phyloP scores from a whole-genome alignment of 2,113 vertebrate genomes.

The Mustelus asterias region DNA sequence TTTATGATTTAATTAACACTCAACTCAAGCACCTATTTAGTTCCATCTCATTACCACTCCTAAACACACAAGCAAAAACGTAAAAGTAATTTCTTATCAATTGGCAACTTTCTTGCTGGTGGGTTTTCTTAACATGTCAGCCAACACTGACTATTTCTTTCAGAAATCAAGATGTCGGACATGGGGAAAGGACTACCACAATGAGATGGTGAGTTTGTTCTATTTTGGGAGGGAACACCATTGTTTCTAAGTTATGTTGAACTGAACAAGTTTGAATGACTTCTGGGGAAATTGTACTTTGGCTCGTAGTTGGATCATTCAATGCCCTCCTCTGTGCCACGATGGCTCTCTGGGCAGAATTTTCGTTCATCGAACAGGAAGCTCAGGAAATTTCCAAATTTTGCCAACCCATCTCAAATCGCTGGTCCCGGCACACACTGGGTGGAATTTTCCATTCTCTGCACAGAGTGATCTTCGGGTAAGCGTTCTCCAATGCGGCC shows the following conservation, averaged over 20 bases:
- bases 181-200: not conserved
- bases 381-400: not conserved
- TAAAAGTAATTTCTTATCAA: not conserved
- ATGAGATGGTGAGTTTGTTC: not conserved
- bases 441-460: not conserved
- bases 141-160: not conserved
- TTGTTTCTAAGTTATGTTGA: not conserved
- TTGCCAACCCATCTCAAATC: too few relatives aligned
- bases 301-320: not conserved
- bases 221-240: not conserved
- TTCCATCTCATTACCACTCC: not conserved
- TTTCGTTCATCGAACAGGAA: not conserved
- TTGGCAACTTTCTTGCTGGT: not conserved
- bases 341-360: not conserved
- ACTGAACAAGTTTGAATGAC: not conserved
- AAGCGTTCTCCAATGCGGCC: too few relatives aligned
- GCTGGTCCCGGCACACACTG: not conserved
- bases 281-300: not conserved
- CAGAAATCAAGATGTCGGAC: not conserved
- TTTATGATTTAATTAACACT: conserved; percentile 15
- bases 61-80: not conserved
- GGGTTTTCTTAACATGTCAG: not conserved
- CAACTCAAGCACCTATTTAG: conserved; percentile 4
- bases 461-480: too few relatives aligned
- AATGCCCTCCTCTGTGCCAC: not conserved